Conservation (phyloP, 2,113 vertebrate species). For the Halcyon senegalensis region DNA sequence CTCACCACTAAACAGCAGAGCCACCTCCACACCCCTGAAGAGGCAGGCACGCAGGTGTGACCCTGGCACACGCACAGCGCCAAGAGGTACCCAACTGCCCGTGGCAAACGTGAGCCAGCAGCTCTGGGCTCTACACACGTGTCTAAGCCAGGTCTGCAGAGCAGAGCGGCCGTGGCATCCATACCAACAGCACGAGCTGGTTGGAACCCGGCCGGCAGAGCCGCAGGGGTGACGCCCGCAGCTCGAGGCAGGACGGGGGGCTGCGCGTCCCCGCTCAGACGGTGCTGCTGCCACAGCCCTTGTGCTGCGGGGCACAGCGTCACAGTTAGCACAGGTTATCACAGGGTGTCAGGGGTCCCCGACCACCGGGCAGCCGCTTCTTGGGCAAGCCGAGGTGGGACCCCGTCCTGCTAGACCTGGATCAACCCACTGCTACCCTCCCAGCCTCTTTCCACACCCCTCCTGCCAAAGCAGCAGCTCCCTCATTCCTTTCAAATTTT, state of each 20-base stretch:
- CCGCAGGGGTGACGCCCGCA: accelerated
- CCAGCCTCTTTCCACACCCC: not conserved
- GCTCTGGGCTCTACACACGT: accelerated
- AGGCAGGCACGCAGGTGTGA: not conserved
- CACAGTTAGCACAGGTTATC: too few species aligned
- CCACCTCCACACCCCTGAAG: not conserved
- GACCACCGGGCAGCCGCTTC: not conserved
- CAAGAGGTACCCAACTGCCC: not conserved
- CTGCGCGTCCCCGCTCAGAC: not conserved
- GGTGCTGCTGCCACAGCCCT: not conserved
- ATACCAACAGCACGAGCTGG: not conserved
- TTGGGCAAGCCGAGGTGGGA: too few species aligned
- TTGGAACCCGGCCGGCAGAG: not conserved
- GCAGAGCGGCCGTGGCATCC: not conserved
- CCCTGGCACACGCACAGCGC: not conserved
- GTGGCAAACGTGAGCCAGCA: not conserved
- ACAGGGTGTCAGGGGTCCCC: too few species aligned
- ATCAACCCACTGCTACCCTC: not conserved
- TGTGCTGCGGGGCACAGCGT: not conserved
- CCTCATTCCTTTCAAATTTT: not conserved
- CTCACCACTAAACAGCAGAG: not conserved
- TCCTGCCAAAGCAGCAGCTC: not conserved
- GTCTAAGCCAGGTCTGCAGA: not conserved
- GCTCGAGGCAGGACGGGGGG: not conserved
- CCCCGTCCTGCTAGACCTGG: not conserved